Evolutionary conservation across 1,140 invertebrate species (phyloP).

Genomic region (Spodoptera frugiperda): DNA sequence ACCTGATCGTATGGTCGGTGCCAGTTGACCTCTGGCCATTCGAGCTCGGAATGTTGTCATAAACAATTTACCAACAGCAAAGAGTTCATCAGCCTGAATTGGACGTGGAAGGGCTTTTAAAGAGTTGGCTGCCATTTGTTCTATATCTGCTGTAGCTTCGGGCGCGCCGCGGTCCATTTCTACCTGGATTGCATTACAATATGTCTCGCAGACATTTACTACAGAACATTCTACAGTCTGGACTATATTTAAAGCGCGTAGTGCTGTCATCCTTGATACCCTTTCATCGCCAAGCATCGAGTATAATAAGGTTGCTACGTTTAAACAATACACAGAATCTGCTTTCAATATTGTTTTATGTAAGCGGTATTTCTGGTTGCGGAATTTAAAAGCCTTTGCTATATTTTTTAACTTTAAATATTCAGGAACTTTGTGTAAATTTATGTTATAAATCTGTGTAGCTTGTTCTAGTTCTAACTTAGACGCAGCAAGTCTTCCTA

Average conservation of each 20-base stretch:
- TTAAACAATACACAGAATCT: slow-evolving; percentile 80
- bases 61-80: slow-evolving; percentile 78
- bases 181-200: slow-evolving; percentile 73
- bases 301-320: slow-evolving; percentile 73
- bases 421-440: slow-evolving; percentile 69
- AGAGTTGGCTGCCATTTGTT: slow-evolving; percentile 64
- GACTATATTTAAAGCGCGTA: slow-evolving; percentile 70
- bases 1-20: slow-evolving; percentile 72
- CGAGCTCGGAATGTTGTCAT: slow-evolving; percentile 73
- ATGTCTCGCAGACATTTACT: slow-evolving; percentile 71
- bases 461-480: slow-evolving; percentile 72
- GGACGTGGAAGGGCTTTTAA: slow-evolving; percentile 61
- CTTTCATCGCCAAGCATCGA: slow-evolving; percentile 69
- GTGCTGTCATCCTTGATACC: slow-evolving; percentile 66
- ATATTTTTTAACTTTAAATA: slow-evolving; percentile 64
- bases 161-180: slow-evolving; percentile 69
- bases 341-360: slow-evolving; percentile 63
- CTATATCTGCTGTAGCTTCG: slow-evolving; percentile 68
- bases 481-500: slow-evolving; percentile 64
- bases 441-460: slow-evolving; percentile 65
- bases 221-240: slow-evolving; percentile 69
- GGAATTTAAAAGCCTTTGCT: slow-evolving; percentile 59
- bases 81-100: slow-evolving; percentile 75
- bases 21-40: slow-evolving; percentile 69
- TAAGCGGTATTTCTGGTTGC: slow-evolving; percentile 62